Percentiles rank a stretch among this genome's conserved stretches.
phyloP scores from a whole-genome alignment of 2,888 invertebrate genomes.

The Odontomyia ornata region DNA sequence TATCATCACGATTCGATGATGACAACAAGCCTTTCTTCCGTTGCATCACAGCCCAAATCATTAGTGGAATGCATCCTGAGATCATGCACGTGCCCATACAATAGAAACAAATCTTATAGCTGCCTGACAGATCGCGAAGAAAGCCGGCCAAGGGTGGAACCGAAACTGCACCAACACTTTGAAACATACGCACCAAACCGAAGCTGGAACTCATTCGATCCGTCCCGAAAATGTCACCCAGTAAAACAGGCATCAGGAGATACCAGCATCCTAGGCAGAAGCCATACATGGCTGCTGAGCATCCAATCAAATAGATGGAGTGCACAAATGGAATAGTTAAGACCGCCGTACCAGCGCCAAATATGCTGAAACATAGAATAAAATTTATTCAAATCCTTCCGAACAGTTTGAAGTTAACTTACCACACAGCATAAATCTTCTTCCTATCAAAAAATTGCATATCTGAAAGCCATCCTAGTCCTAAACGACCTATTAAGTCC shows the following conservation, averaged over 20 bases:
- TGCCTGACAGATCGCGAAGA: slow-evolving; percentile 74
- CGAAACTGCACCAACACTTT: slow-evolving; percentile 77
- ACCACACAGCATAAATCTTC: slow-evolving; percentile 78
- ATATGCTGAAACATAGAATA: slow-evolving; percentile 66
- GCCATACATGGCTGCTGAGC: slow-evolving; percentile 75
- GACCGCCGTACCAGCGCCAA: slow-evolving; percentile 75
- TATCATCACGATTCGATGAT: slow-evolving; percentile 57
- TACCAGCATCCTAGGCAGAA: slow-evolving; percentile 81
- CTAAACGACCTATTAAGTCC: slow-evolving; percentile 76
- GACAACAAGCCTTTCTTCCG: slow-evolving; percentile 56
- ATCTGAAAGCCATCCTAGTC: slow-evolving; percentile 78
- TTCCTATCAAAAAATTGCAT: slow-evolving; percentile 75
- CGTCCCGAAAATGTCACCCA: slow-evolving; percentile 78
- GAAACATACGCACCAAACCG: slow-evolving; percentile 79
- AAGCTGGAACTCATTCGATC: slow-evolving; percentile 80
- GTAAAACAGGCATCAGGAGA: slow-evolving; percentile 75
- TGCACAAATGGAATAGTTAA: slow-evolving; percentile 72
- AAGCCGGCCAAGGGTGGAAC: slow-evolving; percentile 77
- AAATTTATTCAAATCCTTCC: slow-evolving; percentile 15
- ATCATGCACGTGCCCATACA: slow-evolving; percentile 82
- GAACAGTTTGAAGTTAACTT: slow-evolving; percentile 45
- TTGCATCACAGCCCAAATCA: slow-evolving; percentile 64
- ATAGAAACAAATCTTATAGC: slow-evolving; percentile 77
- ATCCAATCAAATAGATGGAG: slow-evolving; percentile 72
- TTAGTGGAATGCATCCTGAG: slow-evolving; percentile 72